Evolutionary conservation across 2,113 vertebrate genomes (phyloP).

Genomic region (Nymphicus hollandicus): DNA sequence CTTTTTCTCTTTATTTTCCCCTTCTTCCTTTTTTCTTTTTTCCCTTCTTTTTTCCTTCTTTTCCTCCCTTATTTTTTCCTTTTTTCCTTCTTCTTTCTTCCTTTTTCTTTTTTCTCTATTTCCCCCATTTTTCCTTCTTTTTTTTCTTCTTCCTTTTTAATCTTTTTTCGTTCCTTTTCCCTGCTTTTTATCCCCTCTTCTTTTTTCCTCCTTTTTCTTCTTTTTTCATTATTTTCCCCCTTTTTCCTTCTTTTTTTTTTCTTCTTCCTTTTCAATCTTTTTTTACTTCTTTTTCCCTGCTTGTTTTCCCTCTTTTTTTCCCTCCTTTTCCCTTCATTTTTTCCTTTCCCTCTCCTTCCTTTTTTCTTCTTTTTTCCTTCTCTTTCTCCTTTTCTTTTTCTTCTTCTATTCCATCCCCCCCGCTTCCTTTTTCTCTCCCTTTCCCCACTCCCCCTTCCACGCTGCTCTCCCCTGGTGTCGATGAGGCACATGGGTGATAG

Average conservation of each 20-base stretch:
- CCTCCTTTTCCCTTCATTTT: too few species aligned
- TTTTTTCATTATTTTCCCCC: accelerated
- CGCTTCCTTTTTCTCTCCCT: neutral
- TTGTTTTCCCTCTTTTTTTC: accelerated
- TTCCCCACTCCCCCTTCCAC: neutral
- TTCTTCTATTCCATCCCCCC: neutral
- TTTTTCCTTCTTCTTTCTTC: neutral
- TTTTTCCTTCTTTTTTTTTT: accelerated
- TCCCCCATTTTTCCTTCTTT: accelerated
- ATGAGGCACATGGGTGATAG: conserved; percentile 49
- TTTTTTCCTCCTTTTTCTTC: accelerated
- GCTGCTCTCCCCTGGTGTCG: neutral
- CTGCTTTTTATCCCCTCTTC: too few species aligned
- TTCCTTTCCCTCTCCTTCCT: accelerated
- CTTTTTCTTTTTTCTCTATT: too few species aligned
- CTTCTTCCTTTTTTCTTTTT: accelerated
- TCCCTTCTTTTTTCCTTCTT: too few species aligned
- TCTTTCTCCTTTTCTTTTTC: neutral
- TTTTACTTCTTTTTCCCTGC: accelerated
- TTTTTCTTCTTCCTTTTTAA: accelerated
- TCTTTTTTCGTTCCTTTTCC: accelerated
- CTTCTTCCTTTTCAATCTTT: accelerated
- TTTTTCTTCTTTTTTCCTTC: neutral
- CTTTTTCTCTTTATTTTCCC: accelerated
- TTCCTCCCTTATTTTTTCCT: accelerated